These are phyloP conservation scores for Drosophila tropicalis DNA, from an alignment of 1,140 invertebrate species.

Conservation along the genomic window DNA sequence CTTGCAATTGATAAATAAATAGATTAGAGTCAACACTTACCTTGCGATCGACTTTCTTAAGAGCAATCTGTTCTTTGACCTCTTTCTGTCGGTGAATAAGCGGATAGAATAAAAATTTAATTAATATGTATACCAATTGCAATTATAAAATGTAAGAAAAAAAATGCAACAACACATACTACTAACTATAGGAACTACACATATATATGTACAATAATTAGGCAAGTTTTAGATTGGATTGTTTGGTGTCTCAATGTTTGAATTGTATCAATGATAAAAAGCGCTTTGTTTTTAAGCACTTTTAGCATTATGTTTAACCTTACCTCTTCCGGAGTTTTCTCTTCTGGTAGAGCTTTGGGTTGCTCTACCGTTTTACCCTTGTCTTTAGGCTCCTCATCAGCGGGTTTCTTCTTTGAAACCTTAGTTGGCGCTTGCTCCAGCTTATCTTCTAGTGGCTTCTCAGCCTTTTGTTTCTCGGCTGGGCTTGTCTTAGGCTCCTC, in stretches of 20 bases:
- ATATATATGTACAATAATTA: neutral
- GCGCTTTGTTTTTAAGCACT: conserved; percentile 7
- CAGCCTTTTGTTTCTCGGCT: conserved; percentile 23
- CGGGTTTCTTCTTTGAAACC: neutral
- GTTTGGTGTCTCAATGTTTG: conserved; percentile 30
- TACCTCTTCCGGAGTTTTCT: conserved; percentile 19
- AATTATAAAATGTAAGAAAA: neutral
- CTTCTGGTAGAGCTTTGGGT: neutral
- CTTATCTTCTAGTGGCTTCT: conserved; percentile 14
- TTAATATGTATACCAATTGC: neutral
- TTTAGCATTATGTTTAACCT: neutral
- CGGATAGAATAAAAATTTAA: neutral
- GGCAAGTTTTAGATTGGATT: conserved; percentile 22
- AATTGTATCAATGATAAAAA: neutral
- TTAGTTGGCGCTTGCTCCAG: neutral
- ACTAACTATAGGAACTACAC: neutral
- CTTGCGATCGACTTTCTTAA: conserved; percentile 72
- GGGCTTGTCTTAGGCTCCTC: neutral
- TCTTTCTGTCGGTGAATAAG: conserved; percentile 38
- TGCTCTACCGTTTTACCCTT: neutral
- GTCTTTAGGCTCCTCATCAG: neutral
- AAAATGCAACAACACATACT: neutral
- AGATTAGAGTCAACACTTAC: conserved; percentile 30
- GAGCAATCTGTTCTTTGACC: conserved; percentile 38
- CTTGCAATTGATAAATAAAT: neutral